Conservation (phyloP, 1,140 invertebrate genomes). For the Aphis craccivora region DNA sequence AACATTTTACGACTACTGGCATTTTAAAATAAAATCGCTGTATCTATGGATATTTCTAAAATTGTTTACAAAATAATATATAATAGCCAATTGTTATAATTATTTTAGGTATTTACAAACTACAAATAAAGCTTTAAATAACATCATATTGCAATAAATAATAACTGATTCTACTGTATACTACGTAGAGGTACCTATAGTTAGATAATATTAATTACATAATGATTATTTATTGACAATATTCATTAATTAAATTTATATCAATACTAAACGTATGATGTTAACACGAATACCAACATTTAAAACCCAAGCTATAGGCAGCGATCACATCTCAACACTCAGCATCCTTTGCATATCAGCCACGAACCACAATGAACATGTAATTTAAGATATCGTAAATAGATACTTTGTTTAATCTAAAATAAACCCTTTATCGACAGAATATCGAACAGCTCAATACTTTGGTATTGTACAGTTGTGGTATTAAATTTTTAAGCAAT, state of each 20-base stretch:
- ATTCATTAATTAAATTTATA: too few relatives aligned
- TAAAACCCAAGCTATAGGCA: neutral
- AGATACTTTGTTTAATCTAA: neutral
- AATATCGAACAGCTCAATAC: too few relatives aligned
- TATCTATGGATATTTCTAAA: neutral
- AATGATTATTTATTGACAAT: neutral
- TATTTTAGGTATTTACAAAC: neutral
- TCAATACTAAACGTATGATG: neutral
- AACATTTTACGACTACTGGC: neutral
- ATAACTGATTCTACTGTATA: neutral
- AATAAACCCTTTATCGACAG: too few relatives aligned
- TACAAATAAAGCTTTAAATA: neutral
- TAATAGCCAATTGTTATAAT: neutral
- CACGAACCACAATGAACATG: too few relatives aligned
- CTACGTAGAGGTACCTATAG: neutral
- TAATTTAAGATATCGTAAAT: too few relatives aligned
- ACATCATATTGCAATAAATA: neutral
- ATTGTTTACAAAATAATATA: neutral
- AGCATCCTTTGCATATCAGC: too few relatives aligned
- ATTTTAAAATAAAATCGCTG: neutral
- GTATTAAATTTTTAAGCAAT: neutral
- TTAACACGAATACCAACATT: neutral
- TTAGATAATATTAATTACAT: neutral
- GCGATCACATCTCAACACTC: too few relatives aligned
- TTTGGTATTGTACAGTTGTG: neutral